Base-by-base conservation (phyloP, 2,113 vertebrate species). In the Poeciliopsis occidentalis region DNA sequence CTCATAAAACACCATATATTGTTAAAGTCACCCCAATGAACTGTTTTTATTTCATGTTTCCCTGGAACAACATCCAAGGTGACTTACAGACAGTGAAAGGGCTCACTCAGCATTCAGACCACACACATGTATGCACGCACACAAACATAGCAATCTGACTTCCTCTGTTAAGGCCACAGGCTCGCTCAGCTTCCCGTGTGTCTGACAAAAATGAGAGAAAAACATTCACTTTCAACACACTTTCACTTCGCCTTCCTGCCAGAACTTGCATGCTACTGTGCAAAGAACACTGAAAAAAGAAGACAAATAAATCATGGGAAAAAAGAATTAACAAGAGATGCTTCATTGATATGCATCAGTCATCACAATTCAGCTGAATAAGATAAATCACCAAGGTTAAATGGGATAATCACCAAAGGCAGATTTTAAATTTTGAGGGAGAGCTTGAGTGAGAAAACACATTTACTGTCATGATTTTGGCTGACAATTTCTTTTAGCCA, bases 161-260 rank as follows among this genome's bases (percentile, higher is more conserved):
- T 95, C 93, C 92, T 91, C 86, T 80, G 79, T 79, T 81, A 68
- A 79, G 68, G 89, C 90, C 85, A 78, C 89, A 85, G 88, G 80
- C 87, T 84, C 80, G 79, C 64, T 80, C 67, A 63, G 86, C 85
- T 93, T 94, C 92, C 92, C 88, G 80, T 79, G 54, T 72, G 81
- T 82, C 76, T 87, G 84, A 88, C 65, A 84, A 75, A 57, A 82
- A 88, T 41, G 32, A 57, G 71, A 73, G 67, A 85, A 84, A 90
- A 90, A 88, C 81, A 88, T 92, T 94, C 93, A 94, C 94, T 94
- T 95, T 94, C 91, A 88, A 91, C 90, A 88, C 85, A 92, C 91
- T 94, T 95, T 94, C 93, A 93, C 91, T 92, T 95, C 92, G n/a
- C 68, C 90, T 92, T 92, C 84, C 85, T 87, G 70, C 67, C 12